Conservation (phyloP, 2,113 vertebrate genomes). For the Lophotis ruficrista region DNA sequence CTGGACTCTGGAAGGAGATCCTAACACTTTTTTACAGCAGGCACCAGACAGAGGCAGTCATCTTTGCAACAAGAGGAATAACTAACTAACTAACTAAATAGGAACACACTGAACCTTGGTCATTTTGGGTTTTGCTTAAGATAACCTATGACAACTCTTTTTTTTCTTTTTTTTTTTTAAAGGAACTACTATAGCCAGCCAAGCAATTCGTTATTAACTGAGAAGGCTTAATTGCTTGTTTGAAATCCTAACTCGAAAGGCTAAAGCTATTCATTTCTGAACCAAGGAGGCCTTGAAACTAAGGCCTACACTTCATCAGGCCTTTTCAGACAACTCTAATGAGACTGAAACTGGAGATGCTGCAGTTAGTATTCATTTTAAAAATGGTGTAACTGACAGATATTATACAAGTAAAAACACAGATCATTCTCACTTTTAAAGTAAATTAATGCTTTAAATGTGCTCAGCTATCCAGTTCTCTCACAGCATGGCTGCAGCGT, state of each 20-base stretch:
- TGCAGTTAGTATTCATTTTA: background rate
- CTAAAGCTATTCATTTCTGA: background rate
- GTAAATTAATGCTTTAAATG: background rate
- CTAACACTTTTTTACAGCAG: background rate
- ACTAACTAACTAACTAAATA: background rate
- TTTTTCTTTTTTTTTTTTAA: no score
- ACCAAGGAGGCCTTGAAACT: background rate
- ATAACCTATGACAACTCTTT: background rate
- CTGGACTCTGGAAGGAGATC: background rate
- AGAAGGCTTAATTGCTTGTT: background rate
- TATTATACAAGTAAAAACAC: background rate
- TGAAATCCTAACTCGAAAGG: background rate
- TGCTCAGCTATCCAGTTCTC: background rate
- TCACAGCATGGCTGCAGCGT: background rate
- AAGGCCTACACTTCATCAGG: background rate
- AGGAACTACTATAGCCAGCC: background rate
- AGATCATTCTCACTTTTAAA: background rate
- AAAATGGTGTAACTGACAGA: background rate
- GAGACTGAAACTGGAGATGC: background rate
- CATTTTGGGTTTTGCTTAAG: background rate
- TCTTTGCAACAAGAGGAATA: background rate
- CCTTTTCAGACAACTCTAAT: background rate
- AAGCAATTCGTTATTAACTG: background rate
- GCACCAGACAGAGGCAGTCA: background rate
- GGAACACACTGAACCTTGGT: background rate